Conservation (phyloP, 1,140 invertebrate genomes). For the Ericerus pela region DNA sequence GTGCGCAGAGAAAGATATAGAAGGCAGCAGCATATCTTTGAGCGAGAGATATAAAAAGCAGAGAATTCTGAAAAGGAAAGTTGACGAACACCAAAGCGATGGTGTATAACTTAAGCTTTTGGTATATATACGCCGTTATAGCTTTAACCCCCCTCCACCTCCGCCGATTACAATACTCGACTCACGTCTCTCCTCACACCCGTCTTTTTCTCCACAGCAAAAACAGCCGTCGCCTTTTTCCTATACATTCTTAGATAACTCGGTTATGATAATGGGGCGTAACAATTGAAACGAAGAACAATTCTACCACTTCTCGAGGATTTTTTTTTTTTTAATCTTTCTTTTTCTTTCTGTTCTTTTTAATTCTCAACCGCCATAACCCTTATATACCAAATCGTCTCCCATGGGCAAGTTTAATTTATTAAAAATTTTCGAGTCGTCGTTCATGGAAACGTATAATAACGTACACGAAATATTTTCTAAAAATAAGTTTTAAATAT, state of each 20-base stretch:
- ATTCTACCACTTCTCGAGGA: neutral
- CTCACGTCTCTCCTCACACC: no score
- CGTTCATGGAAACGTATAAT: no score
- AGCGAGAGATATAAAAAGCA: neutral
- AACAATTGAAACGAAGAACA: slow-evolving; percentile 8
- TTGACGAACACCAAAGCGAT: no score
- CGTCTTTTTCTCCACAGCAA: neutral
- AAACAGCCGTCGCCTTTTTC: neutral
- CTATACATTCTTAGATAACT: slow-evolving; percentile 1
- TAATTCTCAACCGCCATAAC: no score
- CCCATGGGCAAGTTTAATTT: no score
- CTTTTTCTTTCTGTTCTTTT: neutral
- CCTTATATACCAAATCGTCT: no score
- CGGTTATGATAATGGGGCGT: slow-evolving; percentile 10
- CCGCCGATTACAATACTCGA: neutral
- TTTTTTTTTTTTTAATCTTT: neutral
- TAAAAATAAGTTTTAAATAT: no score
- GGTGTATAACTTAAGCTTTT: no score
- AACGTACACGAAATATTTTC: slow-evolving; percentile 2
- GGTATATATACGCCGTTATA: no score
- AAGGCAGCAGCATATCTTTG: no score
- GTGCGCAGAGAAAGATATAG: neutral
- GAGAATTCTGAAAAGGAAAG: neutral
- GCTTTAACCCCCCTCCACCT: no score
- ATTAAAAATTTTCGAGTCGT: slow-evolving; percentile 1